phyloP scores from a whole-genome alignment of 2,888 invertebrate genomes.

The Dichetophora obliterata region DNA sequence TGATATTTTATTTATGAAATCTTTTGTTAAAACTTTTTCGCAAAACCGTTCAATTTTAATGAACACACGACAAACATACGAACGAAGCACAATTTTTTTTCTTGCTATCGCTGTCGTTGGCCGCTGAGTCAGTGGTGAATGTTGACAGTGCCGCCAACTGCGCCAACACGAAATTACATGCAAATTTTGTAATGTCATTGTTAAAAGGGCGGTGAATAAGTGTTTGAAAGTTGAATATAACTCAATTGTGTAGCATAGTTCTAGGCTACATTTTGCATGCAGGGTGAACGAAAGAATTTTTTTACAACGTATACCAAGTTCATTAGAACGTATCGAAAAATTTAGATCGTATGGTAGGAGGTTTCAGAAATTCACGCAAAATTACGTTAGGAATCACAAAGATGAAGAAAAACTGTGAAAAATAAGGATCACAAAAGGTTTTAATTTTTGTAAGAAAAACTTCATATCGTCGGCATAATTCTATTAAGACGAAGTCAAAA shows the following conservation, averaged over 20 bases:
- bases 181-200: conserved; percentile 38
- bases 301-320: too few relatives aligned
- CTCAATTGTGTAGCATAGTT: background rate
- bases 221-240: background rate
- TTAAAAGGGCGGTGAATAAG: conserved; percentile 2
- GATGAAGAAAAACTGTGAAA: too few relatives aligned
- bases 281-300: background rate
- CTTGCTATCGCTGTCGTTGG: conserved; percentile 10
- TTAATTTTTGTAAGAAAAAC: too few relatives aligned
- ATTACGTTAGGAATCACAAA: too few relatives aligned
- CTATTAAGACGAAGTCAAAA: too few relatives aligned
- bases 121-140: conserved; percentile 35
- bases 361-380: too few relatives aligned
- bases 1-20: conserved; percentile 39
- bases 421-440: too few relatives aligned
- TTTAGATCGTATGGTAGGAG: too few relatives aligned
- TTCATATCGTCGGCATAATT: too few relatives aligned
- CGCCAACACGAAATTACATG: conserved; percentile 33
- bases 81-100: conserved; percentile 32
- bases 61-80: conserved; percentile 44
- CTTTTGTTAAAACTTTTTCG: conserved; percentile 43
- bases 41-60: conserved; percentile 34
- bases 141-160: conserved; percentile 45
- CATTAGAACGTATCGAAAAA: too few relatives aligned
- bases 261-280: background rate